Percentiles rank a stretch among this genome's conserved stretches.
These are phyloP conservation scores for Psittacus erithacus DNA, from an alignment of 2,113 vertebrate species.

Conservation along the genomic window DNA sequence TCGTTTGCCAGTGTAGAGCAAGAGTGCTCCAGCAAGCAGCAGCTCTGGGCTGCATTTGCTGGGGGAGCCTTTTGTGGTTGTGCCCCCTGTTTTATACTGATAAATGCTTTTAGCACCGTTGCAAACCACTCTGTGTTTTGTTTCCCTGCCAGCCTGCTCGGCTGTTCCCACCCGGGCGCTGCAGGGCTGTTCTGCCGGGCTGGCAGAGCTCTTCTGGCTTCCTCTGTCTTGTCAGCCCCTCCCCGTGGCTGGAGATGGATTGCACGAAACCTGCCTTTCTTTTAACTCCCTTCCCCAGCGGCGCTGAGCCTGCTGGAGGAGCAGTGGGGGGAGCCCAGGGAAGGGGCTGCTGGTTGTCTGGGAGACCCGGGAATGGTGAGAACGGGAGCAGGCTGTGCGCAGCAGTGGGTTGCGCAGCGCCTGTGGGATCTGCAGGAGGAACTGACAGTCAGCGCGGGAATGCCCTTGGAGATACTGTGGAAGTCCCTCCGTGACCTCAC, in stretches of 20 bases:
- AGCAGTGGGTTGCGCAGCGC: fast-evolving
- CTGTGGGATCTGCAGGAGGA: background rate
- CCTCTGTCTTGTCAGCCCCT: background rate
- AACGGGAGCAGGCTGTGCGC: background rate
- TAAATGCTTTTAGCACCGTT: background rate
- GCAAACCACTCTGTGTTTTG: fast-evolving
- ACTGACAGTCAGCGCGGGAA: background rate
- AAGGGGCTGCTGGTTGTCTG: conserved; percentile 12
- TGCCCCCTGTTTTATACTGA: background rate
- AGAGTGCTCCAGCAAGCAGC: background rate
- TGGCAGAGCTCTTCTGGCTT: background rate
- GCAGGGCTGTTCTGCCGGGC: background rate
- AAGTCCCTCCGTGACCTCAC: background rate
- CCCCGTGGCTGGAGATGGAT: background rate
- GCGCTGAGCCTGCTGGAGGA: background rate
- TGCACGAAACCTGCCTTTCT: background rate
- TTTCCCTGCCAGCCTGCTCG: background rate
- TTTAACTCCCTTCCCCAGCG: background rate
- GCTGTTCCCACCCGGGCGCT: background rate
- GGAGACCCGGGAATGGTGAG: background rate
- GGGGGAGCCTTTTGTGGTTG: background rate
- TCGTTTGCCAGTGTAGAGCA: background rate
- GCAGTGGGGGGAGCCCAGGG: background rate
- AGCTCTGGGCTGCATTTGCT: background rate
- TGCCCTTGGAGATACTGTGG: background rate